Evolutionary conservation across 2,888 invertebrate genomes (phyloP), one percentile per base, ranked within the genome.

Genomic region (Schrankia costaestrigalis): DNA sequence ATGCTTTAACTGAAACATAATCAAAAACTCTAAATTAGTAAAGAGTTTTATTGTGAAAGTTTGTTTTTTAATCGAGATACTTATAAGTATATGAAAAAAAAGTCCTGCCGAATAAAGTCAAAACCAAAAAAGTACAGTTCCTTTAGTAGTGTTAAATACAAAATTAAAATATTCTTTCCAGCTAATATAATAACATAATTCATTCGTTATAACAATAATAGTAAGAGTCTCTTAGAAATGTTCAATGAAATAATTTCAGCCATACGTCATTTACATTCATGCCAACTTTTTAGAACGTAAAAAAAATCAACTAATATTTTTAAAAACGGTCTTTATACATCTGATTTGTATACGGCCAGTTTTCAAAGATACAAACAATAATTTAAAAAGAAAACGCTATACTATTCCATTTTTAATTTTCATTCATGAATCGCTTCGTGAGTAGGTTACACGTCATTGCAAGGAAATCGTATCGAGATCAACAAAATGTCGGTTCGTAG

Each of bases 401-500:
- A 15, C n/a, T 39, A 33, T 44, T 30, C 30, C 31, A 24, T 35
- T 37, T 17, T 18, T 11, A 35, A 26, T 12, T 11, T 59, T 46
- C 57, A 57, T 60, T 55, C 55, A 56, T 31, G 23, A 55, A 50
- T 39, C 42, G n/a, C 25, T 17, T 21, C 26, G 6, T 18, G 18
- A 9, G n/a, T 26, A 26, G 15, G 8, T 6, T 4, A 49, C 46
- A 37, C 41, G 46, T 42, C 42, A 46, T 39, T 25, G 26, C 21
- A 37, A 37, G 31, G 23, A 47, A 56, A 45, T 45, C 45, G 19
- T 9, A 47, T 42, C 21, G 26, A 36, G 35, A 23, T 24, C 24
- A 15, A 29, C 31, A 32, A 26, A 24, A 11, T 8, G 9, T 15
- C 12, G 8, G 13, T 39, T 50, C 45, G 30, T 35, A 18, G 40